Percentiles rank a stretch among this genome's conserved stretches.
phyloP scores from a whole-genome alignment of 2,797 vertebrate species.

The Clamator glandarius region DNA sequence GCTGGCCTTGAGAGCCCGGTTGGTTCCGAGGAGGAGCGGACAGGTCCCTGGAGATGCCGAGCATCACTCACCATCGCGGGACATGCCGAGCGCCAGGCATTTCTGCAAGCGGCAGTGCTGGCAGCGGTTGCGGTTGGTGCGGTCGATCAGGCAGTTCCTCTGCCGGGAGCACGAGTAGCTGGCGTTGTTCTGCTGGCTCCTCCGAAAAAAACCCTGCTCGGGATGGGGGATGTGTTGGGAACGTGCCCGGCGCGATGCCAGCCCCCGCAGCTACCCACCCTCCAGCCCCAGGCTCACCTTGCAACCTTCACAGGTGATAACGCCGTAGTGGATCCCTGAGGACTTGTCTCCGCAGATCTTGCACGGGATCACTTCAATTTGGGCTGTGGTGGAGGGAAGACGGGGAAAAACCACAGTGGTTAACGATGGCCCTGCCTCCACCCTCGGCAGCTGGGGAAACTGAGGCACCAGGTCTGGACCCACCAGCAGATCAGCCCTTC shows the following conservation, averaged over 20 bases:
- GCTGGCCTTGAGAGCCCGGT: rapidly evolving
- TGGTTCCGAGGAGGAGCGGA: rapidly evolving
- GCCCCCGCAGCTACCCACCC: rapidly evolving
- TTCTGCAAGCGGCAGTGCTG: conserved; percentile 95
- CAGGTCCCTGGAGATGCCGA: rapidly evolving
- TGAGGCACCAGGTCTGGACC: not conserved
- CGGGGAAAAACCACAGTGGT: not conserved
- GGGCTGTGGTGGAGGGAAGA: conserved; percentile 75
- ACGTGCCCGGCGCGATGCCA: rapidly evolving
- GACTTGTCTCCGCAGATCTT: conserved; percentile 96
- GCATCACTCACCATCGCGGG: conserved; percentile 86
- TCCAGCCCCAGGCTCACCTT: conserved; percentile 79
- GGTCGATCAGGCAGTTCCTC: conserved; percentile 92
- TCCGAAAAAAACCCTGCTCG: conserved; percentile 88
- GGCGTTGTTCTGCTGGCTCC: conserved; percentile 94
- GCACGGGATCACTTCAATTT: conserved; percentile 94
- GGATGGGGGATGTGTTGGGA: not conserved
- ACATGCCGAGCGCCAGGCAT: conserved; percentile 92
- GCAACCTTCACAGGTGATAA: conserved; percentile 96
- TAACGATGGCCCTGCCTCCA: not conserved
- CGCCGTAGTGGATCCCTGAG: conserved; percentile 93
- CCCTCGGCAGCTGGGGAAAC: not conserved
- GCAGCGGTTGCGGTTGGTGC: conserved; percentile 94
- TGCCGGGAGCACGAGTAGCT: conserved; percentile 93
- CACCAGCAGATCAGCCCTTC: no score